phyloP scores from a whole-genome alignment of 2,113 vertebrate species.

The Probosciger aterrimus region DNA sequence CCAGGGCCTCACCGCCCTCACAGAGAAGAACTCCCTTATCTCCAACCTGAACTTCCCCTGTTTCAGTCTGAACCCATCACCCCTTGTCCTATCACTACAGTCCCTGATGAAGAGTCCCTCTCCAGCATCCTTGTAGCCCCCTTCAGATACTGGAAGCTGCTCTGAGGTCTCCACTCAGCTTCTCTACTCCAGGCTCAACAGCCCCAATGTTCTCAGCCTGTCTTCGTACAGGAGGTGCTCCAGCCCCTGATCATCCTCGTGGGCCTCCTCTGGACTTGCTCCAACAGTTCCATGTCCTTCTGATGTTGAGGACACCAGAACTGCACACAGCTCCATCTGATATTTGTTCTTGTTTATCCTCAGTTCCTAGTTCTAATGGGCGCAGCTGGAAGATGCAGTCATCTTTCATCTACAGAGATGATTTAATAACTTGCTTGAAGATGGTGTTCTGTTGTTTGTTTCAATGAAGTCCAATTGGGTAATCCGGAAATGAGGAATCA shows the following conservation, averaged over 20 bases:
- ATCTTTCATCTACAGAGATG: background rate
- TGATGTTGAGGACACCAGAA: background rate
- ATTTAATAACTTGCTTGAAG: background rate
- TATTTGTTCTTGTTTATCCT: background rate
- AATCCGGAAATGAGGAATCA: background rate
- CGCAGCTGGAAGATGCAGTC: background rate
- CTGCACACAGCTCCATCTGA: background rate
- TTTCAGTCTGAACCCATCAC: no score
- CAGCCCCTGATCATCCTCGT: background rate
- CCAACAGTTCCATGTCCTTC: background rate
- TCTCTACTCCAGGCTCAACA: background rate
- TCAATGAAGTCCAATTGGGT: background rate
- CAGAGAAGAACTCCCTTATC: fast-evolving
- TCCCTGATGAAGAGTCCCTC: no score
- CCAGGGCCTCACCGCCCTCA: no score
- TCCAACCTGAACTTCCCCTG: no score
- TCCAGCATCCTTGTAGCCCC: no score
- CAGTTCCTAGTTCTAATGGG: background rate
- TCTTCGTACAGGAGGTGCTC: background rate
- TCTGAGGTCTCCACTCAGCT: no score
- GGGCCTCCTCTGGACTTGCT: background rate
- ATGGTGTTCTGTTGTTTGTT: background rate
- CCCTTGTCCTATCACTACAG: no score
- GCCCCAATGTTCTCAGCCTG: background rate
- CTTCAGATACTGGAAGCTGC: no score